Evolutionary conservation across 2,797 vertebrate genomes (phyloP).

Genomic region (Protosalanx chinensis): DNA sequence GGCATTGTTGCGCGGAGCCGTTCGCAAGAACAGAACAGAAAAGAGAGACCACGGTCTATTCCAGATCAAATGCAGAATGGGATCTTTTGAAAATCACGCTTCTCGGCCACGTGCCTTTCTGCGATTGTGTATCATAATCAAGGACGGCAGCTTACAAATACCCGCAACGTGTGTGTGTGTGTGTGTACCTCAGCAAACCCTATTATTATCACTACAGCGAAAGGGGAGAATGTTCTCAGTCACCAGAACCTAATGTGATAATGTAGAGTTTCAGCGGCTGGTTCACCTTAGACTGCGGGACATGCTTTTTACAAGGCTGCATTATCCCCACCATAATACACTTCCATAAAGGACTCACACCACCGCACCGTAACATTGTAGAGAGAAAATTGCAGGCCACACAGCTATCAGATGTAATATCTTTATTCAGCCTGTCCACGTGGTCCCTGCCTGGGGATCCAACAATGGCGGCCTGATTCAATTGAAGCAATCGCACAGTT

Average conservation of each 20-base stretch:
- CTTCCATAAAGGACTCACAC: constrained; percentile 56
- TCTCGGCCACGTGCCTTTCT: neutral
- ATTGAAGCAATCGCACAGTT: constrained; percentile 42
- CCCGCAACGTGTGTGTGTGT: neutral
- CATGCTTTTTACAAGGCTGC: constrained; percentile 51
- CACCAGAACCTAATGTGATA: constrained; percentile 62
- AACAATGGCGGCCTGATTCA: constrained; percentile 45
- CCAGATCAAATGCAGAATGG: neutral
- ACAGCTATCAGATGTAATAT: constrained; percentile 48
- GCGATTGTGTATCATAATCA: neutral
- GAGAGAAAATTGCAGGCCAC: constrained; percentile 51
- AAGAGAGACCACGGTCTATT: constrained; percentile 1
- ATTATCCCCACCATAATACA: constrained; percentile 59
- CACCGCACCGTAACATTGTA: constrained; percentile 46
- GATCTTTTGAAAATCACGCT: neutral
- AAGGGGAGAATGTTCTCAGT: constrained; percentile 47
- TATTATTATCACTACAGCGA: constrained; percentile 43
- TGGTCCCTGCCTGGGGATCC: constrained; percentile 44
- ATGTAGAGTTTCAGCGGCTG: constrained; percentile 52
- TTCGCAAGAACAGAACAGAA: constrained; percentile 5
- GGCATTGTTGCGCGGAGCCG: neutral
- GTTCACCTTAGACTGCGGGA: constrained; percentile 45
- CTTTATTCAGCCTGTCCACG: constrained; percentile 44
- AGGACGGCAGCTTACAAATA: no score
- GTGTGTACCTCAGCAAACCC: constrained; percentile 16